phyloP scores from a whole-genome alignment of 2,888 invertebrate species.

The Fragum fragum region DNA sequence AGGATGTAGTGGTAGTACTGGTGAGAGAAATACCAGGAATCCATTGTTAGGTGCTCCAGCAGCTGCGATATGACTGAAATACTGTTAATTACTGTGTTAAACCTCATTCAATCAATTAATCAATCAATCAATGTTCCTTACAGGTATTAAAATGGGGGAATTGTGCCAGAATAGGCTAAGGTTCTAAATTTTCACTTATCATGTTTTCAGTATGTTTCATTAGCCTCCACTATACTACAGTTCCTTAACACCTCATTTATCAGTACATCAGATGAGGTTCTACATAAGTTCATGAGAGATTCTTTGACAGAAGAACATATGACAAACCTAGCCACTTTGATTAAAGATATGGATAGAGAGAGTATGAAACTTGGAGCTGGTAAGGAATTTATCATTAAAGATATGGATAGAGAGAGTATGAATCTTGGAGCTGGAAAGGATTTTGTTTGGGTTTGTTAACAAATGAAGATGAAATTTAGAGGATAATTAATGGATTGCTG shows the following conservation, averaged over 20 bases:
- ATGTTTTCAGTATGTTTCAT: conserved; percentile 92
- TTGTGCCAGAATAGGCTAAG: too few relatives aligned
- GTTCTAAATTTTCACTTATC: too few relatives aligned
- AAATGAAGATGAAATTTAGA: too few relatives aligned
- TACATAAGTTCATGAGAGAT: conserved; percentile 83
- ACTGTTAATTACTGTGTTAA: too few relatives aligned
- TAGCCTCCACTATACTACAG: conserved; percentile 95
- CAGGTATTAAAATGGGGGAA: too few relatives aligned
- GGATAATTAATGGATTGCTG: too few relatives aligned
- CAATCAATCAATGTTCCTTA: too few relatives aligned
- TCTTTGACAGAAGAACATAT: conserved; percentile 95
- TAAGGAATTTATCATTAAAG: conserved; percentile 89
- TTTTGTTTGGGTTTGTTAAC: background rate
- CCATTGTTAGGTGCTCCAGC: too few relatives aligned
- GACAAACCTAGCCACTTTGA: conserved; percentile 94
- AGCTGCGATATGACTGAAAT: too few relatives aligned
- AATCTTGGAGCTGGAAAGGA: conserved; percentile 90
- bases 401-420: conserved; percentile 93
- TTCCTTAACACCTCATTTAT: conserved; percentile 94
- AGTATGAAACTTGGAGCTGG: conserved; percentile 90
- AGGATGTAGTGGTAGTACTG: too few relatives aligned
- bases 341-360: conserved; percentile 95
- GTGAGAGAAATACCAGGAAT: too few relatives aligned
- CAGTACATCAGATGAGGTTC: conserved; percentile 88
- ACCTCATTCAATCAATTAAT: too few relatives aligned